These are phyloP conservation scores for Hymenochirus boettgeri DNA, from an alignment of 2,113 vertebrate species.

Conservation along the genomic window DNA sequence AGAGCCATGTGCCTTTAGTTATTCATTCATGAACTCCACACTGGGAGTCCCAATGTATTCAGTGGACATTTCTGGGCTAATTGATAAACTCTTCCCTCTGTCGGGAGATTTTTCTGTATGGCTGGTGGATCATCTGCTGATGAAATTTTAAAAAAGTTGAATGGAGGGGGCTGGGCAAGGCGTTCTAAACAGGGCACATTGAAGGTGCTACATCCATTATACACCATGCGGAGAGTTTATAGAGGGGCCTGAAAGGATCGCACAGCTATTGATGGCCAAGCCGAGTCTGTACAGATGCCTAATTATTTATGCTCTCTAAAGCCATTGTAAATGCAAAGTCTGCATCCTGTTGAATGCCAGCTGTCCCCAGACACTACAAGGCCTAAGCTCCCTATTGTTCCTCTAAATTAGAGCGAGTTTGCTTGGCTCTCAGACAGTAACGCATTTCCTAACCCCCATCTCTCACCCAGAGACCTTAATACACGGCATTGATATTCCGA, in stretches of 20 bases:
- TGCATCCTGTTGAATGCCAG: constrained; percentile 10
- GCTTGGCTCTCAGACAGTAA: too few species aligned
- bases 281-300: constrained; percentile 14
- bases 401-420: constrained; percentile 7
- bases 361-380: neutral
- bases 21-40: neutral
- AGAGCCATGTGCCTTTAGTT: too few species aligned
- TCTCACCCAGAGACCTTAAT: too few species aligned
- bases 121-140: neutral
- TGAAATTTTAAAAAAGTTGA: neutral
- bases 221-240: neutral
- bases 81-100: neutral
- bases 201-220: neutral
- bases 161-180: neutral
- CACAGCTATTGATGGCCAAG: neutral
- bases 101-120: too few species aligned
- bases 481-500: too few species aligned
- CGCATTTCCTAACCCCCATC: too few species aligned
- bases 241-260: neutral
- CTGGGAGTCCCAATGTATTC: neutral
- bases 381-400: constrained; percentile 3
- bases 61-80: neutral
- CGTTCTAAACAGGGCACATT: too few species aligned
- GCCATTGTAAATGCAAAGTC: neutral
- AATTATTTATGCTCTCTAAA: constrained; percentile 1